phyloP scores from a whole-genome alignment of 2,113 vertebrate genomes.

The Mobula hypostoma region DNA sequence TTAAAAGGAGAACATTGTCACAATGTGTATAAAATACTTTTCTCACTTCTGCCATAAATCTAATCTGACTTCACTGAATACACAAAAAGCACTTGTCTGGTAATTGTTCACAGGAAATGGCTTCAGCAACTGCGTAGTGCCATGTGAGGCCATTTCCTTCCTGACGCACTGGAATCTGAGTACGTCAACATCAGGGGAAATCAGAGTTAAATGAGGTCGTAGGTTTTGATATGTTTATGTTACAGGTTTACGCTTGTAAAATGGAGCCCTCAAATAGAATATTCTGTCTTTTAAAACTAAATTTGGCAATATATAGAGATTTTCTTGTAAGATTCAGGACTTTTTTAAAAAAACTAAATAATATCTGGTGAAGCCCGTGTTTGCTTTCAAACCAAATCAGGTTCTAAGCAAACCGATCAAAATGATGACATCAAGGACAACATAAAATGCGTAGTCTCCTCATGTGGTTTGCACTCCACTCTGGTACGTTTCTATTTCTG shows the following conservation, averaged over 20 bases:
- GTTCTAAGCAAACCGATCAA: not conserved
- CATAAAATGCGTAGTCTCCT: not conserved
- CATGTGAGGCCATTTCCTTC: constrained; percentile 36
- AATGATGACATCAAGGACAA: not conserved
- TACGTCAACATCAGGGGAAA: constrained; percentile 4
- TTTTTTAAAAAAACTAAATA: not conserved
- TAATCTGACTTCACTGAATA: not conserved
- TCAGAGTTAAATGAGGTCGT: constrained; percentile 11
- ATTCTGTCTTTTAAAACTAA: not conserved
- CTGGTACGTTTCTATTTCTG: not conserved
- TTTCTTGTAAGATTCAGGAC: not conserved
- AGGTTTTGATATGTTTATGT: not conserved
- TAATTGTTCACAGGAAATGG: constrained; percentile 29
- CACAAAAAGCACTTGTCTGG: constrained; percentile 30
- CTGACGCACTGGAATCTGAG: constrained; percentile 14
- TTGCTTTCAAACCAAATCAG: not conserved
- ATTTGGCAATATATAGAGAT: not conserved
- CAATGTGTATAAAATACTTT: not conserved
- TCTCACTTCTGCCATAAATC: not conserved
- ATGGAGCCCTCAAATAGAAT: not conserved
- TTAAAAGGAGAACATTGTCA: not conserved
- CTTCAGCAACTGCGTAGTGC: constrained; percentile 26
- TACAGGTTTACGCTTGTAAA: not conserved
- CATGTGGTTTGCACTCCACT: not conserved
- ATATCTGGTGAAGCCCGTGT: not conserved